Base-by-base conservation (phyloP, 2,888 invertebrate genomes). In the Physocephala rufipes region DNA sequence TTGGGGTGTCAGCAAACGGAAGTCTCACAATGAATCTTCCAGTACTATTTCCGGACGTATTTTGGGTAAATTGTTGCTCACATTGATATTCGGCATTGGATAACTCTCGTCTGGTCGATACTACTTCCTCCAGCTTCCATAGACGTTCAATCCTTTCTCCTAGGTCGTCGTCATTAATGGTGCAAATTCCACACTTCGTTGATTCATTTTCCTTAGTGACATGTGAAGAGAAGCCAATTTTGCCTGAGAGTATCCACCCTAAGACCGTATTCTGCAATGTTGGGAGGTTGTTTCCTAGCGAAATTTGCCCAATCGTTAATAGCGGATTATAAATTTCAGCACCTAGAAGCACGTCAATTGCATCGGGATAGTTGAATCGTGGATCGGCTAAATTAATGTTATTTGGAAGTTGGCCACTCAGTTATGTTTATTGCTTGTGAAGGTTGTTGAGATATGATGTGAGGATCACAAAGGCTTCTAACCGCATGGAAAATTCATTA, bases 311-410 rank as follows among this genome's bases (percentile, higher is more conserved):
- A n/a, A 28, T 61, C 58, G 15, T 21, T 19, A 68, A 9, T 2
- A 68, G 19, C 28, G 45, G 59, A 26, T 47, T n/a, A 24, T 59
- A 68, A 16, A 68, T 61, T n/a, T 68, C 61, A n/a, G 68, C 68
- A 49, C 68, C 68, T 3, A 69, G 21, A 4, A 69, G 30, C 0
- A 69, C 55, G n/a, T 45, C 45, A 7, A 61, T 49, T 9, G 16
- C 19, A 7, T n/a, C n/a, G 7, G 61, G 61, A n/a, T 36, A 15
- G 21, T 47, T 13, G 30, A 55, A 49, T 45, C 21, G 45, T 16
- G 67, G 67, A 21, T 67, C 58, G 3, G 58, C 55, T 24, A 55
- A 15, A 4, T n/a, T 55, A 1, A 62, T 62, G 62, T 62, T 62
- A 4, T 62, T 21, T 30, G 62, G 62, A 5, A 62, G n/a, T 62